Evolutionary conservation across 2,888 invertebrate species (phyloP), one percentile per base, ranked within the genome.

Genomic region (Charanyca ferruginea): DNA sequence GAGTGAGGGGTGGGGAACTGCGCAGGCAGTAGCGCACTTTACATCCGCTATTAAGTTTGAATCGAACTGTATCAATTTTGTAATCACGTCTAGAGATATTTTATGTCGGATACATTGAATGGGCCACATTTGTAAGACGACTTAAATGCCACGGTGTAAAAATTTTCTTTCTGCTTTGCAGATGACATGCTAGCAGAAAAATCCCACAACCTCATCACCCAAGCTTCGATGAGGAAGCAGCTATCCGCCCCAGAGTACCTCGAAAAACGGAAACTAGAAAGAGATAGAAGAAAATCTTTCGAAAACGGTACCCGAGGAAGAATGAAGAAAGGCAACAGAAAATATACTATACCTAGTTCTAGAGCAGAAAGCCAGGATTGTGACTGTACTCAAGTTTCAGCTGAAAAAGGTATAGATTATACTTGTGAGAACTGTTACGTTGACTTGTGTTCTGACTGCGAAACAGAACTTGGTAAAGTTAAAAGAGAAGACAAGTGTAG

Each of bases 241-340:
- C 96, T 97, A 60, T 97, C 98, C 28, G 98, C 98, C 0, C 99
- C 99, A 0, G 98, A 98, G 81, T 99, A 99, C 90, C 95, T 99
- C 68, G 98, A 99, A 88, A 97, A 98, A 79, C 96, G 98, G 32
- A 98, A 98, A 87, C 96, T 97, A 60, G 97, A 97, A 81, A 95
- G 97, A 54, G 97, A 97, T 57, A 96, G 97, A 83, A 91, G 97
- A 78, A 96, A 96, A 86, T 96, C 97, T 1, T 95, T 94, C 59
- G 97, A 97, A 87, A 96, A 96, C 57, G 96, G 96, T 51, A 89
- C 96, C 48, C 90, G 96, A 82, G 96, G 96, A 13, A 94, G 97
- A 77, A 90, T 97, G 9, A 96, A 97, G 83, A 97, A 96, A 86
- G 91, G 93, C 2, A 94, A 96, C 61, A 96, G 93, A 65, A 94